Percentiles rank a stretch among this genome's conserved stretches.
Evolutionary conservation across 92 coral and sea anemone species (phyloP).

Genomic region (Epizoanthus ramosus): DNA sequence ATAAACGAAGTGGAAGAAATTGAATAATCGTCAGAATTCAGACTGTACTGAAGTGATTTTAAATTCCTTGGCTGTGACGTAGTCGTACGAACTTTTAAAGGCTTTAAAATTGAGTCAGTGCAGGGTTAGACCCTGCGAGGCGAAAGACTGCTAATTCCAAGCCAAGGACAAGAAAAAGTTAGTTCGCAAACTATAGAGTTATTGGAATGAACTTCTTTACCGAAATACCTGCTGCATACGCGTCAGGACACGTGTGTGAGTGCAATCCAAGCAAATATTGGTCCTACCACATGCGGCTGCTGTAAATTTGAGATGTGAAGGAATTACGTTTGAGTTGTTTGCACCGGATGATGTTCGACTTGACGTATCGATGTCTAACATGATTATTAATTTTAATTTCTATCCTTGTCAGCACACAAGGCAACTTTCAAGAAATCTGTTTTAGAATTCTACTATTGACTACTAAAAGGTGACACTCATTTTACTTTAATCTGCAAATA

Average conservation of each 20-base stretch:
- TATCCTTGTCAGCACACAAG: not conserved
- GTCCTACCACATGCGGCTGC: not conserved
- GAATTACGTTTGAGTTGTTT: not conserved
- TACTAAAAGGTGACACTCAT: not conserved
- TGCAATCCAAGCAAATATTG: not conserved
- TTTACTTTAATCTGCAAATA: constrained; percentile 2
- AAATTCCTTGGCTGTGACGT: too few relatives aligned
- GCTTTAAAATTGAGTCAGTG: not conserved
- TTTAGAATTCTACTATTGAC: not conserved
- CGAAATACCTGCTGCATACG: not conserved
- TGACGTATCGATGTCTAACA: not conserved
- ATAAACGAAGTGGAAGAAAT: too few relatives aligned
- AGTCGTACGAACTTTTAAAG: too few relatives aligned
- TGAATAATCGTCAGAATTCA: too few relatives aligned
- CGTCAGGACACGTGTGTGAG: not conserved
- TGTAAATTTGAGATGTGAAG: not conserved
- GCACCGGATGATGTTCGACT: not conserved
- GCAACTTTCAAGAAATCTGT: not conserved
- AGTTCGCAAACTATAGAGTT: not conserved
- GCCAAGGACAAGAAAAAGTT: not conserved
- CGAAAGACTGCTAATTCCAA: not conserved
- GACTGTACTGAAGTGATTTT: too few relatives aligned
- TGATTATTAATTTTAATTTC: not conserved
- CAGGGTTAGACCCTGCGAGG: not conserved
- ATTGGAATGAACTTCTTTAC: not conserved